Evolutionary conservation across 2,797 vertebrate genomes (phyloP).

Genomic region (Falco berigora): DNA sequence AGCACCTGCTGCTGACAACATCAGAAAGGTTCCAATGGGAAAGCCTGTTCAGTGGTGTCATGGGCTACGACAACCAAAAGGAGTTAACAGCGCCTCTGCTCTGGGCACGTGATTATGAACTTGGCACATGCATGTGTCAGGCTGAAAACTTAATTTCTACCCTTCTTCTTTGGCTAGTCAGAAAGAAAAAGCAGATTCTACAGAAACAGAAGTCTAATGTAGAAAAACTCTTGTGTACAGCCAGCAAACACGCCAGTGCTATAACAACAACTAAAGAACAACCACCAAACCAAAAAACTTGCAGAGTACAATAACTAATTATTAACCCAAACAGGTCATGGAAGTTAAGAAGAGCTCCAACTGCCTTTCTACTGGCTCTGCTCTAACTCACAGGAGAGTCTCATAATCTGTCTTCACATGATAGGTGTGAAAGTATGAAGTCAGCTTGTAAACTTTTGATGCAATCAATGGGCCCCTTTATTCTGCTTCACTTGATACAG

Average conservation of each 20-base stretch:
- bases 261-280: background rate
- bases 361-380: background rate
- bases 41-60: background rate
- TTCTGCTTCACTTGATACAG: background rate
- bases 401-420: background rate
- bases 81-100: background rate
- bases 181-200: background rate
- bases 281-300: background rate
- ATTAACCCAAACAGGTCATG: background rate
- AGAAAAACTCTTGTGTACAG: background rate
- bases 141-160: background rate
- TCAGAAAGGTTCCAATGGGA: background rate
- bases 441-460: background rate
- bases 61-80: fast-evolving
- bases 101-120: background rate
- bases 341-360: background rate
- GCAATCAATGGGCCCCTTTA: slow-evolving; percentile 18
- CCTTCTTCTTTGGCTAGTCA: background rate
- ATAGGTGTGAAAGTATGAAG: background rate
- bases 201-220: background rate
- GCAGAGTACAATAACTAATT: background rate
- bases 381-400: background rate
- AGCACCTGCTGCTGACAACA: background rate
- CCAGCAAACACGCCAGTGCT: background rate
- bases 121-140: background rate